A percentile compares a stretch with the other conserved stretches of the same genome.
Conservation (phyloP, 2,113 vertebrate genomes). For the Taxidea taxus region DNA sequence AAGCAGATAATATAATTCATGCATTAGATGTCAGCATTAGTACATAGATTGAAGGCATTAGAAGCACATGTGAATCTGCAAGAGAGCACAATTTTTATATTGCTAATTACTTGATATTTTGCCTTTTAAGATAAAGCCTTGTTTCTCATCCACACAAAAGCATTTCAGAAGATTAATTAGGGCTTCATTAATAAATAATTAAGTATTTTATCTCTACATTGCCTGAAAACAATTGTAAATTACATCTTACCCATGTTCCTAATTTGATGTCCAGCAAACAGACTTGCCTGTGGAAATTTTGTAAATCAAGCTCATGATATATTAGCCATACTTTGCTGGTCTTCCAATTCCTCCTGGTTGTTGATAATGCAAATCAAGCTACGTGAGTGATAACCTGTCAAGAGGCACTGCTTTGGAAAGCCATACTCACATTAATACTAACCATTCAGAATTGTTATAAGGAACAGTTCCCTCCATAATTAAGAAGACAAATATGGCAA, state of each 20-base stretch:
- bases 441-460: slow-evolving; percentile 1
- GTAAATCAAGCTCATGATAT: slow-evolving; percentile 10
- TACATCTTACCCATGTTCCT: slow-evolving; percentile 33
- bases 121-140: slow-evolving; percentile 50
- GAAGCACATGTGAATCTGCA: neutral
- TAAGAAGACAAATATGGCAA: slow-evolving; percentile 58
- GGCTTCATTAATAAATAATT: slow-evolving; percentile 73
- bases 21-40: neutral
- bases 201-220: slow-evolving; percentile 61
- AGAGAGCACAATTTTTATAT: slow-evolving; percentile 17
- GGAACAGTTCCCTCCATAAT: slow-evolving; percentile 62
- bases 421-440: slow-evolving; percentile 24
- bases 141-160: slow-evolving; percentile 42
- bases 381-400: slow-evolving; percentile 52
- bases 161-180: slow-evolving; percentile 68
- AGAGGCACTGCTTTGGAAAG: slow-evolving; percentile 35
- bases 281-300: slow-evolving; percentile 25
- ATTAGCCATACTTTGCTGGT: slow-evolving; percentile 5
- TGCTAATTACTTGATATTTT: slow-evolving; percentile 64
- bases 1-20: neutral
- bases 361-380: slow-evolving; percentile 46
- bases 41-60: neutral
- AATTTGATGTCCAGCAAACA: slow-evolving; percentile 61
- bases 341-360: slow-evolving; percentile 33
- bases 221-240: slow-evolving; percentile 63